These are phyloP conservation scores for Zaprionus tsacasi DNA, from an alignment of 1,140 invertebrate species.

Conservation along the genomic window DNA sequence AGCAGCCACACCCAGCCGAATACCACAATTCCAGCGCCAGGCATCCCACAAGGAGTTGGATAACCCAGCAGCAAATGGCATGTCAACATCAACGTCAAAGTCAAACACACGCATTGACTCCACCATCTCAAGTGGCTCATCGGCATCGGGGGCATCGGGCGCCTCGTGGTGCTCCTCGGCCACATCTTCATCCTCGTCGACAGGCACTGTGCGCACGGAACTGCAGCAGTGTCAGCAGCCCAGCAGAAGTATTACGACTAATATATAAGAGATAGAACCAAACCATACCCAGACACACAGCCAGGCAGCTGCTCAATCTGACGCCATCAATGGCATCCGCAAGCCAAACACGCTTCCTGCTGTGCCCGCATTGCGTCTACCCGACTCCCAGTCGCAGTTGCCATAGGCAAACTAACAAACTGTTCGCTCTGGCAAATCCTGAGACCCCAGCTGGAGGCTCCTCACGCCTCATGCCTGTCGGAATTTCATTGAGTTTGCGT, in stretches of 20 bases:
- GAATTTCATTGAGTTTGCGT: slow-evolving; percentile 49
- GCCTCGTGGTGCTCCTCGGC: slow-evolving; percentile 52
- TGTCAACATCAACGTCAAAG: slow-evolving; percentile 20
- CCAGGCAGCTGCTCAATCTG: slow-evolving; percentile 36
- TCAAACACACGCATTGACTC: slow-evolving; percentile 55
- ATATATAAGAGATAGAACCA: slow-evolving; percentile 51
- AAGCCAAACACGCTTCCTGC: slow-evolving; percentile 22
- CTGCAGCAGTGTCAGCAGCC: slow-evolving; percentile 66
- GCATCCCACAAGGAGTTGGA: slow-evolving; percentile 57
- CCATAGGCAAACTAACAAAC: slow-evolving; percentile 17
- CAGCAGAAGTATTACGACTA: slow-evolving; percentile 64
- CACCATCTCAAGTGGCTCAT: slow-evolving; percentile 63
- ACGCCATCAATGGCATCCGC: slow-evolving; percentile 9
- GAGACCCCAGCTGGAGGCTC: not conserved
- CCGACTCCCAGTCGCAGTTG: not conserved
- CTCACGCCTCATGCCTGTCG: slow-evolving; percentile 18
- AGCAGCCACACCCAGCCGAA: slow-evolving; percentile 47
- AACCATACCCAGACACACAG: not conserved
- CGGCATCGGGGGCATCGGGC: slow-evolving; percentile 39
- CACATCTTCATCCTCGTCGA: slow-evolving; percentile 73
- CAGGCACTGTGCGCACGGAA: slow-evolving; percentile 80
- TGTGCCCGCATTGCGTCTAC: slow-evolving; percentile 55
- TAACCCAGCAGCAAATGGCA: slow-evolving; percentile 24
- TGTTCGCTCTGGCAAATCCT: slow-evolving; percentile 50
- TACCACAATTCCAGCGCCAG: slow-evolving; percentile 70